Base-by-base conservation (phyloP, 2,113 vertebrate species). In the Gorsachius goisagi region DNA sequence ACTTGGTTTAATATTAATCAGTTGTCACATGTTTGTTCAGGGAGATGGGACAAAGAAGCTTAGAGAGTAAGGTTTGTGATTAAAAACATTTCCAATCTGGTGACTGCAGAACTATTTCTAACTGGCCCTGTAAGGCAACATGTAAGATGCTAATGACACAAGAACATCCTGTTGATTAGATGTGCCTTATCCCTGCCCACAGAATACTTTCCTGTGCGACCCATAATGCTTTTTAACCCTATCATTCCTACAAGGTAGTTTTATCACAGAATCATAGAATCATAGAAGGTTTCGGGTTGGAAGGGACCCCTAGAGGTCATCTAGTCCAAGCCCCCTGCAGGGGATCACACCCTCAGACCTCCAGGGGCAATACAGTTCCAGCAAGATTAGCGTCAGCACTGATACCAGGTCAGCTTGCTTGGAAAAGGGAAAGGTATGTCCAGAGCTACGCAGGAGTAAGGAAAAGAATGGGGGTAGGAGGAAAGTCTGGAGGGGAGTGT, bases 1-100 rank as follows among this genome's bases (percentile, higher is more conserved):
- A 32, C 63, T 80, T 89, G 47, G 75, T 93, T 90, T 81, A 88
- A 95, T 85, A 91, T 95, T 93, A 90, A 93, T 78, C 22, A 47
- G n/a, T 89, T 85, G 49, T 69, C 59, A 85, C 68, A 44, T 82
- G 17, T 92, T 96, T 94, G 44, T 74, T 26, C 72, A 89, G 35
- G 22, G 44, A 77, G 52, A 93, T 95, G 68, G 59, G 64, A 87
- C 80, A 84, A 69, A 81, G 90, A 86, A 74, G 11, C 10, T 74
- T 84, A 66, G 79, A 67, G 81, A 77, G 15, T 24, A 72, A 81
- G 12, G 3, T 84, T 74, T 90, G 37, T 53, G 18, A 71, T 78
- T 86, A 73, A 67, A 90, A 87, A 47, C 16, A 32, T 89, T 94
- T 93, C 64, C 60, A 66, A 81, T 50, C 22, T 85, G 30, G 35